Percentiles rank a stretch among this genome's conserved stretches.
These are phyloP conservation scores for Lanius ludovicianus DNA, from an alignment of 2,113 vertebrate genomes.

Conservation along the genomic window DNA sequence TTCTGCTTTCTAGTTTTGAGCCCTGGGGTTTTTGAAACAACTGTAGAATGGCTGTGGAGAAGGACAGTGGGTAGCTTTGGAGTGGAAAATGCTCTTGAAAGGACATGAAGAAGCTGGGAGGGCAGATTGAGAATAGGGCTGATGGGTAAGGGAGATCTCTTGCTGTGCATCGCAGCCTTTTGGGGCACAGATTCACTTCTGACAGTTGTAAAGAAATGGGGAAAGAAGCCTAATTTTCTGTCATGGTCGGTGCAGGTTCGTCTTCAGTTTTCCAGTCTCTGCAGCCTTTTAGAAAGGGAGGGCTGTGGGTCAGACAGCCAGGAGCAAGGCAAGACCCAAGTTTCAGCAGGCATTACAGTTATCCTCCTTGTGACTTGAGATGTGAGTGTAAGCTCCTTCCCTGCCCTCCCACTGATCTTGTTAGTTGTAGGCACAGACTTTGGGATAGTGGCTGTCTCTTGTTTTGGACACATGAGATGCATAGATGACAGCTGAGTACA, in stretches of 20 bases:
- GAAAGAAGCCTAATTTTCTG: not conserved
- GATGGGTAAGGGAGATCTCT: not conserved
- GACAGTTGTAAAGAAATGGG: not conserved
- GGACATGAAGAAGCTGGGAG: not conserved
- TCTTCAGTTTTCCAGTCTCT: not conserved
- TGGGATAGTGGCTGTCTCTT: not conserved
- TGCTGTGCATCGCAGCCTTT: not conserved
- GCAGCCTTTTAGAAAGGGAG: not conserved
- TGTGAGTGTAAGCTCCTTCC: not conserved
- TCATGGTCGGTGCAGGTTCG: fast-evolving
- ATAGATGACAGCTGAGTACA: not conserved
- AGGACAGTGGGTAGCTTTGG: not conserved
- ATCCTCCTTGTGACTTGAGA: not conserved
- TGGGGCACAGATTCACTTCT: not conserved
- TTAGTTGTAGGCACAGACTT: not conserved
- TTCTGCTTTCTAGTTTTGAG: not conserved
- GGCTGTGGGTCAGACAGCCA: not conserved
- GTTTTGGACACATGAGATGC: not conserved
- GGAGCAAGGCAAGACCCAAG: not conserved
- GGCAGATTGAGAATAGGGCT: not conserved
- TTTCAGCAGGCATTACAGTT: not conserved
- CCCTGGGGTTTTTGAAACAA: not conserved
- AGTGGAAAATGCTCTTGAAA: not conserved
- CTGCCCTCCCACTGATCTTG: not conserved
- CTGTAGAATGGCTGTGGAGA: not conserved